phyloP scores from a whole-genome alignment of 2,113 vertebrate species.

The Pangasianodon gigas region DNA sequence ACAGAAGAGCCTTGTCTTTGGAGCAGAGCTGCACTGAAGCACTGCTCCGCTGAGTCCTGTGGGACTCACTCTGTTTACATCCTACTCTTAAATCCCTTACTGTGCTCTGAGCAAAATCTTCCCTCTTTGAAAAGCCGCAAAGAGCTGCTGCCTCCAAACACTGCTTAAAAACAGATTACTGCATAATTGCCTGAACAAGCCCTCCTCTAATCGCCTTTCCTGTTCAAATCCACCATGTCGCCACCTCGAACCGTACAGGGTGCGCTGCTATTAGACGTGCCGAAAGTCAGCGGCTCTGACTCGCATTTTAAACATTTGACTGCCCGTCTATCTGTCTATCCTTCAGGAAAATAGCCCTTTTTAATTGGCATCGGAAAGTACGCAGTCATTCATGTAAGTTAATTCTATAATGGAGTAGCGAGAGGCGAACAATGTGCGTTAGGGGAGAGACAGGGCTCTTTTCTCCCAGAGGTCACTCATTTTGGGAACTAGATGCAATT shows the following conservation, averaged over 20 bases:
- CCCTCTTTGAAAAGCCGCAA: constrained; percentile 43
- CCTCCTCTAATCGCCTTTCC: constrained; percentile 57
- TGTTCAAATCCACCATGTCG: constrained; percentile 56
- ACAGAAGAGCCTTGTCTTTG: constrained; percentile 34
- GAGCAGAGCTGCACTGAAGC: constrained; percentile 4
- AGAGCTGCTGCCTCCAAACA: constrained; percentile 55
- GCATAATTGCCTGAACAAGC: constrained; percentile 58
- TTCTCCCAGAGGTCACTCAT: constrained; percentile 50
- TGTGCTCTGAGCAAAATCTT: constrained; percentile 31
- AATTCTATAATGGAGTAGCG: constrained; percentile 42
- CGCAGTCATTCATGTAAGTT: constrained; percentile 49
- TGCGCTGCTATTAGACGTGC: constrained; percentile 45
- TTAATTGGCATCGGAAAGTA: constrained; percentile 43
- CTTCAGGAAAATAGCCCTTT: constrained; percentile 23
- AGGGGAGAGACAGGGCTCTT: constrained; percentile 30
- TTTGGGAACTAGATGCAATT: constrained; percentile 47
- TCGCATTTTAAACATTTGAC: constrained; percentile 44
- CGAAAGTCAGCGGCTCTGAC: constrained; percentile 29
- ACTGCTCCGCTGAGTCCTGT: constrained; percentile 28
- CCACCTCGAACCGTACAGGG: constrained; percentile 49
- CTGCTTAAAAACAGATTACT: constrained; percentile 60
- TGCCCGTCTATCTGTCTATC: constrained; percentile 37
- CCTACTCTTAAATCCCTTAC: constrained; percentile 48
- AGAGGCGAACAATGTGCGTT: constrained; percentile 27
- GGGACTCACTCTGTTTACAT: constrained; percentile 49